Base-by-base conservation (phyloP, 35 echinoderm and acorn worm species). In the Diadema setosum region DNA sequence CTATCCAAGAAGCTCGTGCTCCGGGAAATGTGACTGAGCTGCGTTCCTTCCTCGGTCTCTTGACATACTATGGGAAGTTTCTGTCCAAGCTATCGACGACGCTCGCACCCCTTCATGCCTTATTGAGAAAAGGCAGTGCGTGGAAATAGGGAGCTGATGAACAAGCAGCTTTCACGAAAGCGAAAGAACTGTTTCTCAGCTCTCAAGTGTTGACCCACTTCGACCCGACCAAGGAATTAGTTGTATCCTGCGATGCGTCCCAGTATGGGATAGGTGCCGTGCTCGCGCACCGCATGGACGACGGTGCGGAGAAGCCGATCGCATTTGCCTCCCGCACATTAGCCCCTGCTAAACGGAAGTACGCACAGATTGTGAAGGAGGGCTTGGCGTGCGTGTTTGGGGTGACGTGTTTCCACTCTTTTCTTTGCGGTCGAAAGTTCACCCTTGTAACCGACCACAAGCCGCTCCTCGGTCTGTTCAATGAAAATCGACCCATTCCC, bases 281-380 rank as follows among this genome's bases (percentile, higher is more conserved):
- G 16, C n/a, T 94, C 44, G 87, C 86, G 16, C 86, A 94, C 63
- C 50, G 82, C 3, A 84, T 90, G 86, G 64, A 85, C 37, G 45
- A 89, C 56, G 86, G 86, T 4, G 46, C 90, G 5, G 87, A 94
- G 60, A 56, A 70, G 33, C 93, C 88, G 17, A 87, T 91, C 20
- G 93, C 93, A 6, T 94, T 85, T 69, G 88, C 89, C 8, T 95
- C 93, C 2, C 83, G 89, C 6, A 82, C 93, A 26, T 61, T 95
- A 4, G 20, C 82, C 11, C 12, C 20, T 65, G 84, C 82, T 18
- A 88, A 95, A 29, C 37, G 44, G 46, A 95, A 95, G 17, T 95
- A 91, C 84, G 65, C 93, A 15, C 93, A 91, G 46, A 95, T 91
- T 70, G 88, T 91, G 29, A 48, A 84, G 26, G 88, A 91, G 26